Evolutionary conservation across 2,797 vertebrate genomes (phyloP).

Genomic region (Dallia pectoralis): DNA sequence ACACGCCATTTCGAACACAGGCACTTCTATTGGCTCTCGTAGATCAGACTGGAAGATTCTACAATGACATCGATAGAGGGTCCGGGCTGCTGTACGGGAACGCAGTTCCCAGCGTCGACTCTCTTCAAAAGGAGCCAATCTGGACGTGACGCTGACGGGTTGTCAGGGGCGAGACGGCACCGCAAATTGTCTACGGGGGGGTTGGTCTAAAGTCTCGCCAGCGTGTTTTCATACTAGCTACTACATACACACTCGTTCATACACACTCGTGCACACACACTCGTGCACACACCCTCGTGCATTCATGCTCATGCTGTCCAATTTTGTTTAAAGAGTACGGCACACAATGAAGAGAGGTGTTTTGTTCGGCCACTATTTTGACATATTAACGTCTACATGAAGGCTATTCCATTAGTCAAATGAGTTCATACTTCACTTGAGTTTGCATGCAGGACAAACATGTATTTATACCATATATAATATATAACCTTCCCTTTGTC

Average conservation of each 20-base stretch:
- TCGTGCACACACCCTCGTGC: too few species aligned
- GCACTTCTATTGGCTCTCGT: not conserved
- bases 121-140: not conserved
- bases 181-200: not conserved
- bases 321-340: too few species aligned
- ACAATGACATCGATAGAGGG: not conserved
- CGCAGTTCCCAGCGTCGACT: not conserved
- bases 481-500: not conserved
- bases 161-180: not conserved
- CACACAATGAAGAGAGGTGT: too few species aligned
- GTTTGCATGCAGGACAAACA: too few species aligned
- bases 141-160: not conserved
- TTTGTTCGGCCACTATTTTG: too few species aligned
- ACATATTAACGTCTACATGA: too few species aligned
- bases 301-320: too few species aligned
- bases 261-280: too few species aligned
- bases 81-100: not conserved
- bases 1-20: not conserved
- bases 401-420: too few species aligned
- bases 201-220: not conserved
- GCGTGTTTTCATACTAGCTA: not conserved
- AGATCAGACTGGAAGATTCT: slow-evolving; percentile 20
- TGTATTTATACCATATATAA: too few species aligned
- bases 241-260: too few species aligned
- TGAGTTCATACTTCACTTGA: too few species aligned